These are phyloP conservation scores for Macrosoma leucophasiata DNA, from an alignment of 2,888 invertebrate genomes.

Conservation along the genomic window DNA sequence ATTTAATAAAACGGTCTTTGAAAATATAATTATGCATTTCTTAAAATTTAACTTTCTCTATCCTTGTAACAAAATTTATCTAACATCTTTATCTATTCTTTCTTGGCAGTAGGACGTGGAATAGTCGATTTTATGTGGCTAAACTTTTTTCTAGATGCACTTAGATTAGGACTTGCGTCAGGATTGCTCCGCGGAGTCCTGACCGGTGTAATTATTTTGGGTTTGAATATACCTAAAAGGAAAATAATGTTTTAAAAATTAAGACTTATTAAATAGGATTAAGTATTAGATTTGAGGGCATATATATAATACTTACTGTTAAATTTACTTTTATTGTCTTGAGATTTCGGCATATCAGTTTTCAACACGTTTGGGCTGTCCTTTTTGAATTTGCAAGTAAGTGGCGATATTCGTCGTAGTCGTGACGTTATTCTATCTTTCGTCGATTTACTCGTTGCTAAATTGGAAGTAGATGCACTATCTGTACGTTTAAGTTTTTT, in stretches of 20 bases:
- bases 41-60: no score
- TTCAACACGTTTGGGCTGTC: slow-evolving; percentile 30
- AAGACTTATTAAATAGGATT: background rate
- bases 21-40: no score
- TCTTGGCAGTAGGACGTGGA: slow-evolving; percentile 46
- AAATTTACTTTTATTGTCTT: slow-evolving; percentile 40
- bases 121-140: slow-evolving; percentile 65
- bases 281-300: background rate
- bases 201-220: slow-evolving; percentile 46
- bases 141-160: slow-evolving; percentile 48
- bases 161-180: slow-evolving; percentile 46
- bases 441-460: slow-evolving; percentile 32
- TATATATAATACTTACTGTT: slow-evolving; percentile 46
- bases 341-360: slow-evolving; percentile 32
- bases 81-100: slow-evolving; percentile 33
- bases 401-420: slow-evolving; percentile 52
- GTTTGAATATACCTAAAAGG: slow-evolving; percentile 47
- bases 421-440: slow-evolving; percentile 41
- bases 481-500: slow-evolving; percentile 45
- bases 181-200: slow-evolving; percentile 31
- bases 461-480: slow-evolving; percentile 52
- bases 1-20: no score
- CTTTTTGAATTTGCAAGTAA: slow-evolving; percentile 45
- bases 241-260: slow-evolving; percentile 2
- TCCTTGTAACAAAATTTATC: no score